Evolutionary conservation across 2,797 vertebrate genomes (phyloP).

Genomic region (Rachycentron canadum): DNA sequence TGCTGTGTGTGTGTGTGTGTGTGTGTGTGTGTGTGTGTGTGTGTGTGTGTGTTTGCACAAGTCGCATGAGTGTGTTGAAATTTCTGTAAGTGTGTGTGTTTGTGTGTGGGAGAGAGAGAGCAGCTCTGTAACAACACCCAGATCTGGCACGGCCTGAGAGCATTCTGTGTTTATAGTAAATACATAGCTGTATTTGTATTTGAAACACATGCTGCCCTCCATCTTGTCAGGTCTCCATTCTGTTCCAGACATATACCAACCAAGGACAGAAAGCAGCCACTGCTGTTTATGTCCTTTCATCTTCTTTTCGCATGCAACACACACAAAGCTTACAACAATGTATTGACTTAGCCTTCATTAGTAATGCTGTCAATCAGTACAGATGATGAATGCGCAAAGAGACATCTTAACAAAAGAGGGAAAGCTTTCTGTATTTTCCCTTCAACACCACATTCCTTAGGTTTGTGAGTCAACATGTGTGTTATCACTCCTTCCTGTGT

Average conservation of each 20-base stretch:
- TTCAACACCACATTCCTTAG: conserved; percentile 66
- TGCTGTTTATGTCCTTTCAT: conserved; percentile 33
- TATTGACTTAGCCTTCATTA: neutral
- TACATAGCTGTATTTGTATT: conserved; percentile 73
- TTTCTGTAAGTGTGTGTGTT: neutral
- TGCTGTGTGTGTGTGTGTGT: conserved; percentile 10
- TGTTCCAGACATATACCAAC: conserved; percentile 54
- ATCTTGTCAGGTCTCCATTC: conserved; percentile 41
- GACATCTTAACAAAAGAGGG: conserved; percentile 23
- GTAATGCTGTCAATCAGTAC: neutral
- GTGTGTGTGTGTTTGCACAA: conserved; percentile 12
- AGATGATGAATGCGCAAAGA: neutral
- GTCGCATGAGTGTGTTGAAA: neutral
- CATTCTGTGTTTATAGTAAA: conserved; percentile 79
- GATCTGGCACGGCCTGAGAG: conserved; percentile 45
- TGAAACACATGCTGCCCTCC: conserved; percentile 69
- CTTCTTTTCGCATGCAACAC: conserved; percentile 16
- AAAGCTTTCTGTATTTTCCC: conserved; percentile 20
- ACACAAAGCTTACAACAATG: neutral
- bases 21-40: too few species aligned
- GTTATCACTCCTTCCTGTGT: conserved; percentile 80
- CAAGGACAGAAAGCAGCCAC: conserved; percentile 29
- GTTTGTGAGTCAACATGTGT: conserved; percentile 74
- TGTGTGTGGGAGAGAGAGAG: conserved; percentile 10
- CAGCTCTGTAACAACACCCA: conserved; percentile 27